phyloP scores from a whole-genome alignment of 2,888 invertebrate species.

The Anaspis maculata region DNA sequence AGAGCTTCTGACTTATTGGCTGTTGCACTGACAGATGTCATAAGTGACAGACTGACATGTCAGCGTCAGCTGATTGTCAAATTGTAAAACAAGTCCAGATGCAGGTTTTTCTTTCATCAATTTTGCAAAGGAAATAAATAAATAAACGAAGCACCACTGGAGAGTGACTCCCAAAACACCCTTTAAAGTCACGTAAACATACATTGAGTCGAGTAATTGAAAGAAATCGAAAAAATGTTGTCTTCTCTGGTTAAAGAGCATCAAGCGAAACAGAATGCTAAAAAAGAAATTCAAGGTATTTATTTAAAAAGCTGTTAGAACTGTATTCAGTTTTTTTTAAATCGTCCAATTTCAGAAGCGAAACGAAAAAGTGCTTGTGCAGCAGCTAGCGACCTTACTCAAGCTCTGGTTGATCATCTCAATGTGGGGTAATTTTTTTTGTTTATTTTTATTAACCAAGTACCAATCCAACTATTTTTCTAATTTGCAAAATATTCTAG shows the following conservation, averaged over 20 bases:
- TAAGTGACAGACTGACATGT: no score
- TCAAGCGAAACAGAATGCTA: conserved; percentile 66
- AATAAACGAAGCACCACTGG: no score
- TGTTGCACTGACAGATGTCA: no score
- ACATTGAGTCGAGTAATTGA: no score
- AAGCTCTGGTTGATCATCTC: conserved; percentile 89
- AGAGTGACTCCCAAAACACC: no score
- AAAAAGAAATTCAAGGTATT: conserved; percentile 75
- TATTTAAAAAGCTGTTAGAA: conserved; percentile 1
- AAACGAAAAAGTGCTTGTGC: conserved; percentile 89
- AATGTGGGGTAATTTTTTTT: conserved; percentile 83
- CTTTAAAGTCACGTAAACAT: no score
- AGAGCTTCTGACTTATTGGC: no score
- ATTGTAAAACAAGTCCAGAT: no score
- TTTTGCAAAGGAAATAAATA: no score
- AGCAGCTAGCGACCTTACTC: conserved; percentile 87
- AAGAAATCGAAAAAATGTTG: conserved; percentile 72
- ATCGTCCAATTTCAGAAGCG: conserved; percentile 55
- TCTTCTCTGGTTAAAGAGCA: conserved; percentile 83
- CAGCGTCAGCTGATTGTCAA: no score
- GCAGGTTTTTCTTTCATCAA: no score
- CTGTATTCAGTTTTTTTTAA: conserved; percentile 5
- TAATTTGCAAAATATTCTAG: conserved; percentile 44
- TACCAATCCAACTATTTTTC: not conserved
- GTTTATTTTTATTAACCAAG: not conserved